Evolutionary conservation across 2,888 invertebrate genomes (phyloP), one percentile per base, ranked within the genome.

Genomic region (Rhimphoctona megacephalus): DNA sequence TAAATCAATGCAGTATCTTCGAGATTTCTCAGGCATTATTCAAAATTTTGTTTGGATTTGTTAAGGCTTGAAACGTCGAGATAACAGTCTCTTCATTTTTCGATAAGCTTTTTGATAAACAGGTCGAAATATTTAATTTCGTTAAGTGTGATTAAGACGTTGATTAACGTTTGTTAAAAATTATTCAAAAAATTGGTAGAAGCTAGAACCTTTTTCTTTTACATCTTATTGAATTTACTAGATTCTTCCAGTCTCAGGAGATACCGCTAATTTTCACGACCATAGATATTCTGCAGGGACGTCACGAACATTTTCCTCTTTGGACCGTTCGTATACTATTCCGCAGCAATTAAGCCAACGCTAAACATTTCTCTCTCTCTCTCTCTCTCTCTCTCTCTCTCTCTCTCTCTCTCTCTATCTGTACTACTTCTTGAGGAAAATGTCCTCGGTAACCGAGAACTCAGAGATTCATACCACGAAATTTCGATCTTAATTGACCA

Each of bases 261-360:
- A 8, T 14, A 25, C 67, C 19, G 9, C 54, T 46, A 83, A 73
- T 83, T 67, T 79, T 73, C 72, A 67, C 25, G 22, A 30, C 52
- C 46, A 25, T 67, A 81, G 73, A 73, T 73, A 66, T 79, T 61
- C 74, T 49, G 69, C 66, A 64, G 14, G 43, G 67, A 52, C 57
- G 22, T 69, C 70, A n/a, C 22, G n/a, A 52, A 84, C 67, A 25
- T 33, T 52, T 36, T 25, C 30, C 54, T 57, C 43, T 57, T 25
- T 11, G n/a, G 19, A 19, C 46, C 49, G 69, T 25, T 77, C 14
- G 77, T 54, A 33, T 33, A 70, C 25, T 36, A 76, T 79, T 64
- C 61, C 61, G 52, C 57, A 17, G 76, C 43, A 80, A 81, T 80
- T 81, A 76, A 81, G 64, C 67, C 61, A 70, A 46, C 54, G 33